phyloP scores from a whole-genome alignment of 2,113 vertebrate species.

The Thryonomys swinderianus region DNA sequence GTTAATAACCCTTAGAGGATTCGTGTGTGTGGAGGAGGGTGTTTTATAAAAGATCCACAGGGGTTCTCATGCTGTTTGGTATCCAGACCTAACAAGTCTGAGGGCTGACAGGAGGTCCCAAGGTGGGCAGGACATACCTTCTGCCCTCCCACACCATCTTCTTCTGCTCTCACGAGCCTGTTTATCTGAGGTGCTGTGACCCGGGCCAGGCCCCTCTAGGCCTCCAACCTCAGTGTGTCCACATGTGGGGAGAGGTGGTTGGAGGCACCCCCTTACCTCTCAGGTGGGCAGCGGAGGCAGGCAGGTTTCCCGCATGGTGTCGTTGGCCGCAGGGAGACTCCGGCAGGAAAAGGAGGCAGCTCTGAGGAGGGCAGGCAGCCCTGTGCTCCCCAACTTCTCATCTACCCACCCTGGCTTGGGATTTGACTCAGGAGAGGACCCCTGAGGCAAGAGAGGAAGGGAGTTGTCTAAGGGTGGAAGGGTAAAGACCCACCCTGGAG shows the following conservation, averaged over 20 bases:
- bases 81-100: neutral
- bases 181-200: neutral
- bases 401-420: neutral
- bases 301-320: neutral
- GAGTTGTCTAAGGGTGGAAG: neutral
- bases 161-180: neutral
- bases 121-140: neutral
- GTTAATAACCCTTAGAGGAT: neutral
- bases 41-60: conserved; percentile 21
- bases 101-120: neutral
- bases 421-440: neutral
- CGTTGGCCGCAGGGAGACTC: neutral
- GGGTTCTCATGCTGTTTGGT: neutral
- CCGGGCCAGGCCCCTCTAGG: neutral
- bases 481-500: neutral
- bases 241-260: neutral
- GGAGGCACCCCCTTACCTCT: neutral
- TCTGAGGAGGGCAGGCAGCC: neutral
- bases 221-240: neutral
- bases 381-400: neutral
- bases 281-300: neutral
- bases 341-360: neutral
- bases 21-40: neutral
- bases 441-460: neutral
- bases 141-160: neutral